These are phyloP conservation scores for Knipowitschia caucasica DNA, from an alignment of 2,797 vertebrate genomes.

Conservation along the genomic window DNA sequence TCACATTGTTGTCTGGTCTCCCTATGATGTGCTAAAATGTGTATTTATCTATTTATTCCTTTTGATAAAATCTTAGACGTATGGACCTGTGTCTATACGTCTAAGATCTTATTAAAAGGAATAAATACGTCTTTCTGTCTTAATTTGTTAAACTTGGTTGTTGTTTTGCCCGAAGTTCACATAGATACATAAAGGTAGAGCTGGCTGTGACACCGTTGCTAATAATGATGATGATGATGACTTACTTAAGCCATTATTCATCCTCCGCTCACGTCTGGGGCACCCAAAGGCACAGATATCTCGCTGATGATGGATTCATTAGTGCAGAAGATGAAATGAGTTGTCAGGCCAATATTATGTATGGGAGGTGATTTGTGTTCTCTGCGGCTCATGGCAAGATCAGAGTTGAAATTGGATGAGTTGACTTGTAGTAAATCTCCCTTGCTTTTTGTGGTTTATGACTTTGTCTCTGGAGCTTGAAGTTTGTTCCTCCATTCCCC, in stretches of 20 bases:
- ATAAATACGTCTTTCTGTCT: too few species aligned
- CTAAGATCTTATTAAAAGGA: too few species aligned
- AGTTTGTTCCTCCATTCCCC: constrained; percentile 35
- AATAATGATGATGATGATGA: constrained; percentile 48
- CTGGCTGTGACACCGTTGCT: constrained; percentile 25
- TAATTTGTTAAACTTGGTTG: neutral
- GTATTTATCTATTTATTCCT: too few species aligned
- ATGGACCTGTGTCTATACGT: too few species aligned
- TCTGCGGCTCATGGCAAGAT: constrained; percentile 48
- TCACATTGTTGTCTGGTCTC: too few species aligned
- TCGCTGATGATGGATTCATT: constrained; percentile 67
- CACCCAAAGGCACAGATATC: constrained; percentile 52
- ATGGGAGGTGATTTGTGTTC: constrained; percentile 63
- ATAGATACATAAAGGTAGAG: constrained; percentile 28
- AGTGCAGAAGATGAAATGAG: constrained; percentile 66
- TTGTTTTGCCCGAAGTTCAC: constrained; percentile 9
- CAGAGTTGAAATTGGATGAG: constrained; percentile 35
- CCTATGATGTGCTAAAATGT: too few species aligned
- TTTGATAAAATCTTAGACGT: too few species aligned
- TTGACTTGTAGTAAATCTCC: constrained; percentile 55
- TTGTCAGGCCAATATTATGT: constrained; percentile 63
- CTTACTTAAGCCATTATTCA: constrained; percentile 62
- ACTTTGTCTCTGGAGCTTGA: constrained; percentile 31
- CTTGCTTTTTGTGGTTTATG: constrained; percentile 45
- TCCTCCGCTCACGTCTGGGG: constrained; percentile 41